These are phyloP conservation scores for Stenodera caucasica DNA, from an alignment of 2,888 invertebrate genomes.

Conservation along the genomic window DNA sequence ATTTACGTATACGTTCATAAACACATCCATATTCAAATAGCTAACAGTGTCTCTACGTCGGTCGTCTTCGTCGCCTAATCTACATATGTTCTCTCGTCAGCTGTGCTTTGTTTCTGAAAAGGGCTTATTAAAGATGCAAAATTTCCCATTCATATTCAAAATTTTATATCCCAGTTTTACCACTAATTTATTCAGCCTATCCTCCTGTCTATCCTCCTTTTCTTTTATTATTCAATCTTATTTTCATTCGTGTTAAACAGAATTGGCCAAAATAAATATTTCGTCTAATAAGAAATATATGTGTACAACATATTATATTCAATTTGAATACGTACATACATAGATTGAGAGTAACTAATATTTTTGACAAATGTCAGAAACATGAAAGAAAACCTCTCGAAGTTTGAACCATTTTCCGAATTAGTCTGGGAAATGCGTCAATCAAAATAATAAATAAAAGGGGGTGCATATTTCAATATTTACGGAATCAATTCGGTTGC, in stretches of 20 bases:
- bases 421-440: slow-evolving; percentile 51
- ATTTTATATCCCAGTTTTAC: slow-evolving; percentile 80
- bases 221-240: slow-evolving; percentile 36
- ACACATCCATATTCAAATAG: slow-evolving; percentile 28
- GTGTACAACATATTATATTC: too few species aligned
- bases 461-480: slow-evolving; percentile 56
- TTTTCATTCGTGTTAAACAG: slow-evolving; percentile 39
- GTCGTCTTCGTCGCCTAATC: slow-evolving; percentile 53
- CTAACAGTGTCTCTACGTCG: slow-evolving; percentile 30
- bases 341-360: slow-evolving; percentile 6
- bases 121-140: slow-evolving; percentile 84
- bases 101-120: slow-evolving; percentile 63
- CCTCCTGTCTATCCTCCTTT: slow-evolving; percentile 38
- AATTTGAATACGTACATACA: neutral
- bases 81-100: slow-evolving; percentile 66
- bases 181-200: slow-evolving; percentile 75
- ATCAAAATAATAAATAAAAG: slow-evolving; percentile 53
- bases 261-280: slow-evolving; percentile 46
- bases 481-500: slow-evolving; percentile 52
- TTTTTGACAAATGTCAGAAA: slow-evolving; percentile 9
- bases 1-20: slow-evolving; percentile 22
- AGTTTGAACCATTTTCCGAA: slow-evolving; percentile 28
- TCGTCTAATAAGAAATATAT: slow-evolving; percentile 10
- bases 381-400: slow-evolving; percentile 3
- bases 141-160: slow-evolving; percentile 88